Evolutionary conservation across 2,113 vertebrate genomes (phyloP), one percentile per base, ranked within the genome.

Genomic region (Petrocephalus microphthalmus): DNA sequence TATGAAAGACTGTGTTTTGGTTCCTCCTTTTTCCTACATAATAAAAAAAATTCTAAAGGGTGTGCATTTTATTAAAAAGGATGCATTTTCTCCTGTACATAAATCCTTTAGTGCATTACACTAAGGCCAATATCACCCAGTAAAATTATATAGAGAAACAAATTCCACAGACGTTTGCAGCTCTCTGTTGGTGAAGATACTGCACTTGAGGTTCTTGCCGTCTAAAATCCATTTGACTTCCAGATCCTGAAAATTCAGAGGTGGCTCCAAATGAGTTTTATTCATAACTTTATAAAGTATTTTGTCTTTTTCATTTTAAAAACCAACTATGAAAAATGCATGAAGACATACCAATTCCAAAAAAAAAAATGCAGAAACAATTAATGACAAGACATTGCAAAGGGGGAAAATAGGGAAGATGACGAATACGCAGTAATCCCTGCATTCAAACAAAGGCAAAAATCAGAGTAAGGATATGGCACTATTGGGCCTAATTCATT

Each of bases 151-250:
- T 37, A 37, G 15, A 37, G 10, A 33, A 3, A 71, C 25, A 74
- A 74, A 74, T 83, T 82, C 15, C 47, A 57, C 42, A 81, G n/a
- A 60, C 25, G 29, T 85, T 19, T 92, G 86, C 88, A 90, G 88
- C 94, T 90, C 90, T 93, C 94, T 94, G 64, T 90, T 93, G 94
- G 93, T 89, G 64, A 33, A 84, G 49, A 54, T 52, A 47, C 42
- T 52, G 87, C 49, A 78, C 5, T 37, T 10, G 20, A 45, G 19
- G 20, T 37, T 13, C 22, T 13, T 13, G 13, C 29, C 33, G 7
- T 17, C 51, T 53, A 42, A 84, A 84, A 71, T 82, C 17, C 17
- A 7, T 82, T 47, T 47, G 2, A 47, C 20, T 54, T 88, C 37
- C 5, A 88, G 56, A 84, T 8, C 22, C 82, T 45, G n/a, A 47